These are phyloP conservation scores for Dicyrtomina minuta DNA, from an alignment of 2,888 invertebrate species.

Conservation along the genomic window DNA sequence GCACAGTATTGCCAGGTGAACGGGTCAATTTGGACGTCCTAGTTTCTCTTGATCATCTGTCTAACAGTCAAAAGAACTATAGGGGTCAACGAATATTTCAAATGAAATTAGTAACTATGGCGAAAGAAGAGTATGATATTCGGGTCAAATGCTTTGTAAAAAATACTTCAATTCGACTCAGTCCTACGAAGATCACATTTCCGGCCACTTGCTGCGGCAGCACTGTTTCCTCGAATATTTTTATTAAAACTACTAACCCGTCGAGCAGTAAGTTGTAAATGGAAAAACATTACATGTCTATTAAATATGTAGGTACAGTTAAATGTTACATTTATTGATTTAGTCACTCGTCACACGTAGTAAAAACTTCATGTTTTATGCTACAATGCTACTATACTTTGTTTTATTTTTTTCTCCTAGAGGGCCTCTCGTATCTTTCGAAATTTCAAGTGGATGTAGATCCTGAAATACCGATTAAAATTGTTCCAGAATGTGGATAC, in stretches of 20 bases:
- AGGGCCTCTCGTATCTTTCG: not conserved
- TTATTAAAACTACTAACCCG: constrained; percentile 4
- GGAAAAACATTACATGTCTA: no score
- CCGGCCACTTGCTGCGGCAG: constrained; percentile 33
- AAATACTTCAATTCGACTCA: constrained; percentile 2
- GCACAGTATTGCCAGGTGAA: constrained; percentile 32
- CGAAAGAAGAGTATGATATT: constrained; percentile 17
- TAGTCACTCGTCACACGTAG: no score
- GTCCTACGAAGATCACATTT: constrained; percentile 25
- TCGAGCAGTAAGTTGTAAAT: constrained; percentile 2
- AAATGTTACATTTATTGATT: no score
- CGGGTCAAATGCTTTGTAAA: constrained; percentile 6
- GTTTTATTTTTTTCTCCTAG: constrained; percentile 1
- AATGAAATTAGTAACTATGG: constrained; percentile 11
- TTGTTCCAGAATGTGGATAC: constrained; percentile 25
- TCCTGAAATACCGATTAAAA: constrained; percentile 17
- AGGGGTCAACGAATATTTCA: constrained; percentile 9
- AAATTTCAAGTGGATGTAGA: constrained; percentile 24
- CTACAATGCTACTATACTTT: no score
- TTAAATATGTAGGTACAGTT: no score
- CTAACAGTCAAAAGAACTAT: not conserved
- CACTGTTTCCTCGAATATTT: not conserved
- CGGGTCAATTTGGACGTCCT: constrained; percentile 27
- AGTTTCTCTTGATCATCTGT: constrained; percentile 18
- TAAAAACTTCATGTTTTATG: no score